phyloP scores from a whole-genome alignment of 2,113 vertebrate species.

The Pao palembangensis region DNA sequence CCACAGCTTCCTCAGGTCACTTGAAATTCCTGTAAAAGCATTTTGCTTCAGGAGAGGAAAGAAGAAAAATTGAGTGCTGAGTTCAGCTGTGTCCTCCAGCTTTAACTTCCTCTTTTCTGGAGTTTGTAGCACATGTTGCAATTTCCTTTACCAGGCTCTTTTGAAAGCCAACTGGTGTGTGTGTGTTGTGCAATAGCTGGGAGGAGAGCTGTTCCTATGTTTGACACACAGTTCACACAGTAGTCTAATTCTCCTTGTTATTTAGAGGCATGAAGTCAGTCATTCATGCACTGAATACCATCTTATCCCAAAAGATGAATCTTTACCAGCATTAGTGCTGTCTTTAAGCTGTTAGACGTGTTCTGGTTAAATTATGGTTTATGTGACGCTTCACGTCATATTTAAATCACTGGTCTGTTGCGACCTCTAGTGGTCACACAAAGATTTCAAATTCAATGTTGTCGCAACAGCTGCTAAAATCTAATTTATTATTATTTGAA shows the following conservation, averaged over 20 bases:
- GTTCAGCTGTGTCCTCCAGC: neutral
- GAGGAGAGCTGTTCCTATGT: conserved; percentile 29
- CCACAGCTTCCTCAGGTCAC: conserved; percentile 17
- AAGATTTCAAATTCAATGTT: neutral
- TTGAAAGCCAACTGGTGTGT: conserved; percentile 32
- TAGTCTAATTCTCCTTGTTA: neutral
- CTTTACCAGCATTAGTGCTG: neutral
- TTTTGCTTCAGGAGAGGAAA: neutral
- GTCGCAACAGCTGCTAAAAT: no score
- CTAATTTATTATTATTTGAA: no score
- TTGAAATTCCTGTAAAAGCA: conserved; percentile 18
- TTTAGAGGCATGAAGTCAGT: neutral
- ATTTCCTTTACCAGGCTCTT: conserved; percentile 49
- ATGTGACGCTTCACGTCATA: neutral
- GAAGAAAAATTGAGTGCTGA: neutral
- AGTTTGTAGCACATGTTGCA: conserved; percentile 46
- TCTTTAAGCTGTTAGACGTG: neutral
- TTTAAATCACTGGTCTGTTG: neutral
- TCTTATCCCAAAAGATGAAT: neutral
- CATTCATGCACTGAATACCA: no score
- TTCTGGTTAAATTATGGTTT: neutral
- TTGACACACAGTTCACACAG: neutral
- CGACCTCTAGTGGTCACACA: conserved; percentile 43
- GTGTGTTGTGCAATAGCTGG: conserved; percentile 48
- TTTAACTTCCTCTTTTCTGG: conserved; percentile 45